Evolutionary conservation across 1,140 invertebrate species (phyloP).

Genomic region (Diprion similis): DNA sequence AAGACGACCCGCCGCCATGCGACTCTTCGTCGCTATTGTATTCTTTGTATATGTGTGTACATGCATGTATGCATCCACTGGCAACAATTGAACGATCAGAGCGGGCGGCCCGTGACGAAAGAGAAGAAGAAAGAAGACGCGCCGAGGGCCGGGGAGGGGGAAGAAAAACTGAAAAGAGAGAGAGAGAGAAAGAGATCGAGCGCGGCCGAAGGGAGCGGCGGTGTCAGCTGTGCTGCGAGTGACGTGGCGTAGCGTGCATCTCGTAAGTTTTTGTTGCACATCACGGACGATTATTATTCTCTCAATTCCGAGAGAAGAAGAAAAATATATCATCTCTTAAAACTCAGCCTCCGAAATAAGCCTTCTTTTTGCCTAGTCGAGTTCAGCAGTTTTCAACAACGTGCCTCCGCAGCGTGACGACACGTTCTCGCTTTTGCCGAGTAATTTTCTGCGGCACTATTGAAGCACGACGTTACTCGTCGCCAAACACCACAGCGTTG

Average conservation of each 20-base stretch:
- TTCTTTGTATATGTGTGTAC: neutral
- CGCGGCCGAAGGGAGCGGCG: neutral
- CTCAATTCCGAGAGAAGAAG: neutral
- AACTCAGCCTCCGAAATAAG: too few relatives aligned
- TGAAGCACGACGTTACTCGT: too few relatives aligned
- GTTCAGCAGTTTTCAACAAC: too few relatives aligned
- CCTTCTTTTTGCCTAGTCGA: too few relatives aligned
- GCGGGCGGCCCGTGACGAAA: neutral
- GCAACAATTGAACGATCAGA: slow-evolving; percentile 4
- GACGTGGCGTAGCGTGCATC: neutral
- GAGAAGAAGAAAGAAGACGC: neutral
- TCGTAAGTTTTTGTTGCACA: neutral
- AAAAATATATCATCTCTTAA: too few relatives aligned
- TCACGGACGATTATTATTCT: neutral
- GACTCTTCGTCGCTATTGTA: neutral
- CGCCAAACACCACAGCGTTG: too few relatives aligned
- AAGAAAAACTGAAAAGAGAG: slow-evolving; percentile 12
- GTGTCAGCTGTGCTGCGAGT: slow-evolving; percentile 4
- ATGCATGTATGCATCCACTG: neutral
- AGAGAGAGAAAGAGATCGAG: slow-evolving; percentile 12
- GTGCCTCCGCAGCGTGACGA: too few relatives aligned
- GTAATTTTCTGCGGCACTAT: too few relatives aligned
- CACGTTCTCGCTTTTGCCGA: too few relatives aligned
- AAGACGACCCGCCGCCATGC: neutral
- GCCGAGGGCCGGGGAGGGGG: slow-evolving; percentile 23